Base-by-base conservation (phyloP, 2,113 vertebrate genomes). In the Lates calcarifer region DNA sequence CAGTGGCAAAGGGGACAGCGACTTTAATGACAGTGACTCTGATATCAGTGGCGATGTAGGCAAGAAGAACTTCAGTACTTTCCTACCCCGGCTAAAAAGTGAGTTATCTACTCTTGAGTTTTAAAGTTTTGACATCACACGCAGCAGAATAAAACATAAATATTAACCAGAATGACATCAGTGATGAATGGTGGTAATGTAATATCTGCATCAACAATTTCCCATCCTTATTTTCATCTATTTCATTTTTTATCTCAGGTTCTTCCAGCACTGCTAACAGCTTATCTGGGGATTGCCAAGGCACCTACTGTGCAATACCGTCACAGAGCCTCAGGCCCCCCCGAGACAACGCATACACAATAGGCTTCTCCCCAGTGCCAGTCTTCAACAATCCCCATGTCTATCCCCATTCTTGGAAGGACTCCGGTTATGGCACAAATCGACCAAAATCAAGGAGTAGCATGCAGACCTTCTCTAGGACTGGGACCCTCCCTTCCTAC, bases 21-120 rank as follows among this genome's bases (percentile, higher is more conserved):
- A 96, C 89, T 95, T 93, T 87, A 97, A 95, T 55, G 95, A 95
- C 85, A 95, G 92, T 10, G 92, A 93, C 88, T 96, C 93, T 11
- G 86, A 93, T 74, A 83, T 84, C 81, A 94, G 92, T 18, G 87
- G 88, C 18, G 93, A 94, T 22, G 92, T 83, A 65, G 81, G 91
- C 39, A 95, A 90, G 79, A 95, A 93, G 49, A 70, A 69, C 84
- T 82, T 89, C 65, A 91, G 78, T 51, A 88, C 93, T 58, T 92
- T 94, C 57, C 93, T 86, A 17, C 91, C 94, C 28, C 92, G 91
- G 73, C 70, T 88, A 24, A 82, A 75, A 83, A 81, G 92, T 96
- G 81, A 61, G 89, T 89, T 65, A 71, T 74, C 45, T 5, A 12
- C 15, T 18, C 4, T 58, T 24, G 13, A 31, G 0, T 43, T 73